Conservation (phyloP, 2,888 invertebrate species). For the Drosophila vallismaia region DNA sequence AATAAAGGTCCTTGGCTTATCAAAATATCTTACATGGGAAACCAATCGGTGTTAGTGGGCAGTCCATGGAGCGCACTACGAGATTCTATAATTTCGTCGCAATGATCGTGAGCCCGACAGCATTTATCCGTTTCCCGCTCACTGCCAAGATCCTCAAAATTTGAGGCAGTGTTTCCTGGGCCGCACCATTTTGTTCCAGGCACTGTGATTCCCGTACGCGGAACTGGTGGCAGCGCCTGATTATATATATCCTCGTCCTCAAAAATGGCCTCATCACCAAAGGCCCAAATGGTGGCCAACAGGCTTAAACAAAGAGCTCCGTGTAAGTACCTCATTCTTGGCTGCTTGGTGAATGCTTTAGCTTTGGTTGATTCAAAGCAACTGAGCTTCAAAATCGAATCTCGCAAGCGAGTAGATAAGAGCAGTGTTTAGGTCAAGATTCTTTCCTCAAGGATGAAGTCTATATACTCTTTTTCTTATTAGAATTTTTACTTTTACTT, state of each 20-base stretch:
- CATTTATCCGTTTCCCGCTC: conserved; percentile 93
- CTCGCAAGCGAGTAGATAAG: conserved; percentile 8
- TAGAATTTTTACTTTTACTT: background rate
- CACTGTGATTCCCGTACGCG: conserved; percentile 74
- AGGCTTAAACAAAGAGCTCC: conserved; percentile 13
- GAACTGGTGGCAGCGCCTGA: conserved; percentile 76
- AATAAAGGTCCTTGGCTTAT: background rate
- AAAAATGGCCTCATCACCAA: conserved; percentile 81
- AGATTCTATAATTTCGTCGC: conserved; percentile 81
- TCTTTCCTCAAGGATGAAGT: background rate
- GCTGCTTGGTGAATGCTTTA: conserved; percentile 9
- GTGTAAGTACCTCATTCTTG: conserved; percentile 24
- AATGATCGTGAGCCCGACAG: conserved; percentile 92
- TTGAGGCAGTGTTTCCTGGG: conserved; percentile 91
- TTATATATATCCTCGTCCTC: conserved; percentile 83
- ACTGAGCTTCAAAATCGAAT: conserved; percentile 41
- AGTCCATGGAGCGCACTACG: conserved; percentile 71
- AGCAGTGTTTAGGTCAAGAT: background rate
- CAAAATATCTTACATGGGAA: conserved; percentile 78
- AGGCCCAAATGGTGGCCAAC: conserved; percentile 37
- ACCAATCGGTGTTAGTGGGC: conserved; percentile 80
- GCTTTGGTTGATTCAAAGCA: conserved; percentile 5
- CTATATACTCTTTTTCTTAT: background rate
- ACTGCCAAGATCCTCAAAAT: conserved; percentile 92
- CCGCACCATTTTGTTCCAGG: conserved; percentile 97